These are phyloP conservation scores for Oreamnos americanus DNA, from an alignment of 2,113 vertebrate genomes.

Conservation along the genomic window DNA sequence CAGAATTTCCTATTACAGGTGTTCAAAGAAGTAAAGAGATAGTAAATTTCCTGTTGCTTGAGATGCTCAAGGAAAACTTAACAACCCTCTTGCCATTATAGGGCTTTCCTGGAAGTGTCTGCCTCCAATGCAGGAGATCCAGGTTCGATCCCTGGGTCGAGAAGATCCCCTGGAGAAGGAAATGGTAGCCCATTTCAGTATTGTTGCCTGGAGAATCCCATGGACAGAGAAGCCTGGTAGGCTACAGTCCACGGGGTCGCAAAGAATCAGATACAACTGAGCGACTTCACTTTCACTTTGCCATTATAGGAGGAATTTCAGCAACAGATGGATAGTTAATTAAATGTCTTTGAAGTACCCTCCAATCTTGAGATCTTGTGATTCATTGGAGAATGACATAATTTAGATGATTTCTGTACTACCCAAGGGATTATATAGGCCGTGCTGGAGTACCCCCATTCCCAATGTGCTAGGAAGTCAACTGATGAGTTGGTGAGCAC, in stretches of 20 bases:
- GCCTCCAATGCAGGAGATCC: too few relatives aligned
- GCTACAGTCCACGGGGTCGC: too few relatives aligned
- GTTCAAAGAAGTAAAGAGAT: conserved; percentile 26
- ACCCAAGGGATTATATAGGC: neutral
- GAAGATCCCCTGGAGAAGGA: too few relatives aligned
- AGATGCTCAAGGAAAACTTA: neutral
- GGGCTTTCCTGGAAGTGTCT: too few relatives aligned
- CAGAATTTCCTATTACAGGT: conserved; percentile 5
- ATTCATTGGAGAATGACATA: neutral
- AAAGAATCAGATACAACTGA: too few relatives aligned
- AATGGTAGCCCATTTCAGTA: too few relatives aligned
- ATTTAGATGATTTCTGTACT: neutral
- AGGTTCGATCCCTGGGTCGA: too few relatives aligned
- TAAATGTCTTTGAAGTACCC: neutral
- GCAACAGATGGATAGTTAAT: neutral
- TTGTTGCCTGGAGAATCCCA: too few relatives aligned
- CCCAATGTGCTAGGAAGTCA: neutral
- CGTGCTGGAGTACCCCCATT: neutral
- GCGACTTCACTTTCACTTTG: neutral
- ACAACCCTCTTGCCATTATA: neutral
- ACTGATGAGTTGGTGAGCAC: neutral
- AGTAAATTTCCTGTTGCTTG: conserved; percentile 4
- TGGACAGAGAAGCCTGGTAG: too few relatives aligned
- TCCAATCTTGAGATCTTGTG: neutral
- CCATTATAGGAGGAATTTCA: conserved; percentile 11